These are phyloP conservation scores for Drosophila takahashii DNA, from an alignment of 1,140 invertebrate species.

Conservation along the genomic window DNA sequence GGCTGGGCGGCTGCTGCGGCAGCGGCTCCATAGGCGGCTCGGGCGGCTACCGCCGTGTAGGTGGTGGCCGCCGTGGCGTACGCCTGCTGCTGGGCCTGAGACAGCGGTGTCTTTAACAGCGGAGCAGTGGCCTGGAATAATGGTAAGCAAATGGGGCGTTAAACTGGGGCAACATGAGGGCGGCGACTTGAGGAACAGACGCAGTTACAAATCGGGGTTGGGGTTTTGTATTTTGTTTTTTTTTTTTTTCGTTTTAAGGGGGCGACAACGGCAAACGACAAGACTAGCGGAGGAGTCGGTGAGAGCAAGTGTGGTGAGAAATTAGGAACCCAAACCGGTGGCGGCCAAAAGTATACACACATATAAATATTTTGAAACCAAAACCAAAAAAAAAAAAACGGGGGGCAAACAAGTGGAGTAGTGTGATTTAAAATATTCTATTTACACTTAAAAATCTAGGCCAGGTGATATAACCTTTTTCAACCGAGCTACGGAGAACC, in stretches of 20 bases:
- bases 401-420: constrained; percentile 45
- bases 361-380: constrained; percentile 23
- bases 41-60: constrained; percentile 92
- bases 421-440: constrained; percentile 21
- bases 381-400: constrained; percentile 22
- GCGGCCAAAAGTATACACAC: constrained; percentile 21
- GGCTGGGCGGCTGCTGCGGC: constrained; percentile 92
- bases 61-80: constrained; percentile 89
- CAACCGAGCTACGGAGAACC: constrained; percentile 49
- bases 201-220: constrained; percentile 36
- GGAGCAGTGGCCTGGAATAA: constrained; percentile 88
- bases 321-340: constrained; percentile 59
- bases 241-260: too few relatives aligned
- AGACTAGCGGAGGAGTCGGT: constrained; percentile 44
- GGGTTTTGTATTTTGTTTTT: neutral
- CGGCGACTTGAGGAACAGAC: constrained; percentile 48
- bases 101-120: constrained; percentile 89
- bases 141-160: constrained; percentile 84
- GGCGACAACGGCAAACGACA: constrained; percentile 65
- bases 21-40: constrained; percentile 92
- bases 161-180: constrained; percentile 47
- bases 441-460: constrained; percentile 30
- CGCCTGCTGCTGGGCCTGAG: constrained; percentile 88
- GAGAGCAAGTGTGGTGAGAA: constrained; percentile 52
- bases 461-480: constrained; percentile 6